Evolutionary conservation across 1,140 invertebrate genomes (phyloP), one percentile per base, ranked within the genome.

Genomic region (Drosophila subobscura): DNA sequence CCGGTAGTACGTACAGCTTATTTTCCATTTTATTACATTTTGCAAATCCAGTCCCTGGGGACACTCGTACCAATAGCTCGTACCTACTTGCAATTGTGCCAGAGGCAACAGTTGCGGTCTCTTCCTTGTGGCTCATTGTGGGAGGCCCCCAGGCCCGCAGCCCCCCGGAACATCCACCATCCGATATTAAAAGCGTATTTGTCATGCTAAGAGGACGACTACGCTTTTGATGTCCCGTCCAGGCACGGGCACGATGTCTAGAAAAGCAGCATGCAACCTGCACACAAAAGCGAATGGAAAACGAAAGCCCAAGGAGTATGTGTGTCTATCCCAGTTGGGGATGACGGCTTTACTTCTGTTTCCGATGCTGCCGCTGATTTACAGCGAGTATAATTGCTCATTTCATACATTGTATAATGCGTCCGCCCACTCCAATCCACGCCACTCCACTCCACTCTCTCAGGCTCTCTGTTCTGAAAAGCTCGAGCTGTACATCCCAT

Each of bases 351-450:
- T 44, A 20, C 45, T 49, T 44, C 46, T 66, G 75, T 40, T 79
- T 83, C 83, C 83, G 83, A 86, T 88, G 72, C 59, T 80, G 71
- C 55, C 78, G 83, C 76, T 88, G 83, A 88, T 88, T 88, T 88
- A 88, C 83, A 88, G 84, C 83, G 83, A 88, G 89, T 88, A 88
- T 88, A 88, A 88, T 88, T 88, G 83, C 83, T 88, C 83, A 88
- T 88, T 88, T 88, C 83, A 88, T 88, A 88, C 83, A 88, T 89
- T 88, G 83, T 88, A 83, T 66, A 88, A 88, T 75, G 74, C 78
- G 83, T 70, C 68, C 56, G 16, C 29, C 60, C 42, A 8, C 40
- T 6, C 40, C 59, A 10, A 6, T 6, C 22, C 22, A 37, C 40
- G 12, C 37, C 8, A n/a, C 37, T 42, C n/a, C 2, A 51, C n/a